These are phyloP conservation scores for Chrysocyon brachyurus DNA, from an alignment of 2,797 vertebrate species.

Conservation along the genomic window DNA sequence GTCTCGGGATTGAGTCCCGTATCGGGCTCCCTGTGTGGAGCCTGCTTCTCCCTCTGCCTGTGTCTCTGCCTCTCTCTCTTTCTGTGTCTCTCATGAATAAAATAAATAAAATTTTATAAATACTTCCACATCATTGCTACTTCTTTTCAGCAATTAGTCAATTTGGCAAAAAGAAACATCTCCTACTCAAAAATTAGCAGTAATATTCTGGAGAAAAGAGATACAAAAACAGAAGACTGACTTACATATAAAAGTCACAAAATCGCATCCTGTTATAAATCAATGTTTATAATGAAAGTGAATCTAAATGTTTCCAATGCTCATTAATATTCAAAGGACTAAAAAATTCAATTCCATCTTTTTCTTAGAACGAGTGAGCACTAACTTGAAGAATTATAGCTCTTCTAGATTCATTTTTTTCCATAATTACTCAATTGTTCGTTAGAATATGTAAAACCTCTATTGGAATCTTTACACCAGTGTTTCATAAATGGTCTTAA, in stretches of 20 bases:
- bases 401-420: slow-evolving; percentile 17
- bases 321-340: slow-evolving; percentile 74
- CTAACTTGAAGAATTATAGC: slow-evolving; percentile 71
- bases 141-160: slow-evolving; percentile 45
- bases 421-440: slow-evolving; percentile 81
- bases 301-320: slow-evolving; percentile 73
- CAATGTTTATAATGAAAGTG: slow-evolving; percentile 69
- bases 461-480: slow-evolving; percentile 74
- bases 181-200: slow-evolving; percentile 60
- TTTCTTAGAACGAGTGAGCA: slow-evolving; percentile 70
- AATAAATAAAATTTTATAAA: no score
- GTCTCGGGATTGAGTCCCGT: no score
- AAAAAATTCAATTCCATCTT: slow-evolving; percentile 28
- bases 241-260: slow-evolving; percentile 68
- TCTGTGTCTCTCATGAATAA: no score
- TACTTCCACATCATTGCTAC: not conserved
- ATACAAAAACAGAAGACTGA: slow-evolving; percentile 60
- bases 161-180: slow-evolving; percentile 23
- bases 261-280: slow-evolving; percentile 75
- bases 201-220: slow-evolving; percentile 35
- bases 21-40: no score
- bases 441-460: slow-evolving; percentile 77
- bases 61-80: no score
- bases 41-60: no score
- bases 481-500: slow-evolving; percentile 77